Base-by-base conservation (phyloP, 2,797 vertebrate genomes). In the Tympanoctomys barrerae region DNA sequence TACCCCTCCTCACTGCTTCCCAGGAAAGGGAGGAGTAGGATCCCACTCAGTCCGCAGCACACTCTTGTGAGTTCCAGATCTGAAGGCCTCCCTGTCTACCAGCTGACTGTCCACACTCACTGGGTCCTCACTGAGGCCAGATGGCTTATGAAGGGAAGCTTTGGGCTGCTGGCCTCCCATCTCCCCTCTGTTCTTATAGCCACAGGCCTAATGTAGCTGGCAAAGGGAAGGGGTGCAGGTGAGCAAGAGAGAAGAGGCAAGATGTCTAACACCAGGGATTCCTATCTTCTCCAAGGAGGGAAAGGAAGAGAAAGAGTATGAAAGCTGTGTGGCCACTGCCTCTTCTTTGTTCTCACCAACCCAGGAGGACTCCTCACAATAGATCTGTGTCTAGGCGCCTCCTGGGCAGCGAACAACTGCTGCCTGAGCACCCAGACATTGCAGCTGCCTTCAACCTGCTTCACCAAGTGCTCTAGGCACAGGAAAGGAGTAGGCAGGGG, bases 261-360 rank as follows among this genome's bases (percentile, higher is more conserved):
- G 98, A 98, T 98, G 98, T 98, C 98, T 97, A 97, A 95, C 97
- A 96, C 93, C 3, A 66, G 87, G 28, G 97, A 98, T 98, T 96
- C 97, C 98, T 98, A 98, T 98, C 98, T 98, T 54, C 78, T 75
- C 31, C 62, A 46, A 31, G 90, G 92, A 31, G 12, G 71, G 22
- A 42, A 12, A 75, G 73, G 36, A 46, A 97, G 95, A 97, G 95
- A 97, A 96, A 97, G 94, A 97, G 97, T 9, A 68, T 39, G 96
- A 97, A 83, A 96, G 97, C 96, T 94, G 91, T 95, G 97, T 98
- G 97, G 97, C 98, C 97, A 89, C 70, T 91, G 95, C n/a, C 87
- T 94, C 92, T 97, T 98, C 97, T 96, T 97, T 97, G 97, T 96
- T 93, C 5, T 0, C 84, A 81, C 75, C 24, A 85, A 89, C 96